Evolutionary conservation across 2,113 vertebrate genomes (phyloP), one percentile per base, ranked within the genome.

Genomic region (Xenopus laevis): DNA sequence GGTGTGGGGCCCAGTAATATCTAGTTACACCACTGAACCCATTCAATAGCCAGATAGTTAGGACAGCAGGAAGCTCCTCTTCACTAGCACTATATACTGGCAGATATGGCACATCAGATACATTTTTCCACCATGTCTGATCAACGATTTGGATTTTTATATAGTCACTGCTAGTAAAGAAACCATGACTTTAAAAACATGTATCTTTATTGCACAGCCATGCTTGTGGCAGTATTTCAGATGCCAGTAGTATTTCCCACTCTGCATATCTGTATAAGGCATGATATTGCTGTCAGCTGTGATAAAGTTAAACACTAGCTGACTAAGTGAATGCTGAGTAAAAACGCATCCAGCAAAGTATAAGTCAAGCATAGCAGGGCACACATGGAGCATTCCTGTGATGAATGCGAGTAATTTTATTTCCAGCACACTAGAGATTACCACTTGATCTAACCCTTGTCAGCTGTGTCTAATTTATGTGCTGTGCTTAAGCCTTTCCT

Each of bases 401-500:
- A 65, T 72, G 18, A 13, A 72, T 72, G 46, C 21, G n/a, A 72
- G 21, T 64, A 30, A 72, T 72, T 72, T 64, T 64, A 23, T 64
- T 63, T 53, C 23, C 47, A 40, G 7, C 3, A 13, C 47, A 23
- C 15, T 44, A 33, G 27, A 72, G 23, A 65, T 57, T 65, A 45
- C 60, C 15, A 63, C 61, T 64, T 53, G 23, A 15, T 72, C 27
- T 55, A 64, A 64, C 11, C 18, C 59, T 55, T 21, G 60, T 55
- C 46, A 55, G 61, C 46, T n/a, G 15, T 53, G n/a, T 72, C 59
- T 30, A 23, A 63, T 62, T 71, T 18, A 53, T 53, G 10, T 40
- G 17, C 12, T 53, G 3, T 64, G 47, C 11, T 60, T 23, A 17
- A 23, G 10, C 20, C 17, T 60, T 60, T 60, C 21, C 20, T 7